Percentiles rank a stretch among this genome's conserved stretches.
phyloP scores from a whole-genome alignment of 2,113 vertebrate genomes.

The Coregonus clupeaformis region DNA sequence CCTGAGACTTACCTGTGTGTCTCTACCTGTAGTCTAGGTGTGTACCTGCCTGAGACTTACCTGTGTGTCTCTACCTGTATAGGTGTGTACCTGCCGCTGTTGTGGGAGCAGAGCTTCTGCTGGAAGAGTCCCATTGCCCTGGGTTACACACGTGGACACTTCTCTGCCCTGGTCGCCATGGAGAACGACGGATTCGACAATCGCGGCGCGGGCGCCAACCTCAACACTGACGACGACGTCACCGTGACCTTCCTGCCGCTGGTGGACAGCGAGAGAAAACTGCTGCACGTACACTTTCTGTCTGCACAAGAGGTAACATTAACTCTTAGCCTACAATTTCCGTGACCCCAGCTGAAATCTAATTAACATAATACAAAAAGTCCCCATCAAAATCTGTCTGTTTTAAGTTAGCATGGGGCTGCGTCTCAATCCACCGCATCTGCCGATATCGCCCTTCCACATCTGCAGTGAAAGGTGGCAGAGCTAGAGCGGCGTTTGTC shows the following conservation, averaged over 20 bases:
- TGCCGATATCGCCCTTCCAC: too few relatives aligned
- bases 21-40: not conserved
- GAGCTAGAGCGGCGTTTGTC: too few relatives aligned
- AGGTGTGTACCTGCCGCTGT: conserved; percentile 96
- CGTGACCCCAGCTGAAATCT: too few relatives aligned
- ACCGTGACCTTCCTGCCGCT: conserved; percentile 93
- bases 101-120: conserved; percentile 99
- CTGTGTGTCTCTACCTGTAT: not conserved
- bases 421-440: too few relatives aligned
- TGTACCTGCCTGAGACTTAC: not conserved
- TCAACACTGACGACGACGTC: conserved; percentile 95
- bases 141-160: conserved; percentile 97
- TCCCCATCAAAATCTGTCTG: too few relatives aligned
- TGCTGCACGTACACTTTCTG: conserved; percentile 95
- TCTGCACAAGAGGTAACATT: conserved; percentile 91
- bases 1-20: not conserved
- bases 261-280: conserved; percentile 96
- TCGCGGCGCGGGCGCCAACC: conserved; percentile 95
- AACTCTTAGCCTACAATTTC: too few relatives aligned
- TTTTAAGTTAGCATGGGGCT: too few relatives aligned
- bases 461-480: too few relatives aligned
- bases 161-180: conserved; percentile 98
- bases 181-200: conserved; percentile 97
- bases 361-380: too few relatives aligned
- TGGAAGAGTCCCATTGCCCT: conserved; percentile 99